phyloP scores from a whole-genome alignment of 1,140 invertebrate species.

The Orchestia grillus region DNA sequence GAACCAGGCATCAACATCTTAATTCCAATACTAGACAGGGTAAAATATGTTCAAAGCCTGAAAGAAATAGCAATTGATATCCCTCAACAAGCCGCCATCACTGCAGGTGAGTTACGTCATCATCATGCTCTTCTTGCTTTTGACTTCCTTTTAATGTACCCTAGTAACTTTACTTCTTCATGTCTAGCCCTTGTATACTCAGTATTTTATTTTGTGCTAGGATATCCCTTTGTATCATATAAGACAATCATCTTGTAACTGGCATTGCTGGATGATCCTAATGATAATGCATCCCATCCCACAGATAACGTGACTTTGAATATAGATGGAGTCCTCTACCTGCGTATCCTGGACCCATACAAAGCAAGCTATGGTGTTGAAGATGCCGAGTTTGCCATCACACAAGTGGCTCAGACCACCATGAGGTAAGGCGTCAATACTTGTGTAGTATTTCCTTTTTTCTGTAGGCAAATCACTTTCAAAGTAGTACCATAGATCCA shows the following conservation, averaged over 20 bases:
- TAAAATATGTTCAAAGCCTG: conserved; percentile 98
- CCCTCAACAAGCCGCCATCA: conserved; percentile 97
- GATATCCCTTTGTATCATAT: neutral
- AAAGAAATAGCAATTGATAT: conserved; percentile 99
- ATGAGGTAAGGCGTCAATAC: conserved; percentile 80
- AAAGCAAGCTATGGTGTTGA: conserved; percentile 98
- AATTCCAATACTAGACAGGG: conserved; percentile 90
- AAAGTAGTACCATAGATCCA: too few relatives aligned
- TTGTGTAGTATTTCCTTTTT: too few relatives aligned
- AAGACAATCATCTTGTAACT: too few relatives aligned
- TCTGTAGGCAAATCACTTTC: too few relatives aligned
- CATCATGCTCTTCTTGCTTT: neutral
- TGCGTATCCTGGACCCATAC: conserved; percentile 95
- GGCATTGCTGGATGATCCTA: too few relatives aligned
- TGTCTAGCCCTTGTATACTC: neutral
- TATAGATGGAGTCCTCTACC: conserved; percentile 97
- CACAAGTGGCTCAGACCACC: conserved; percentile 98
- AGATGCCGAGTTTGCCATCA: conserved; percentile 99
- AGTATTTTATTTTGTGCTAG: neutral
- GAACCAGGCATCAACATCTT: conserved; percentile 95
- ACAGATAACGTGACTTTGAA: conserved; percentile 94
- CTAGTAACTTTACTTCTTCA: neutral
- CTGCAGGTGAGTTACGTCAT: conserved; percentile 76
- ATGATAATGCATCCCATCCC: neutral
- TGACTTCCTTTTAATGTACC: neutral